Evolutionary conservation across 2,113 vertebrate genomes (phyloP).

Genomic region (Bubo scandiacus): DNA sequence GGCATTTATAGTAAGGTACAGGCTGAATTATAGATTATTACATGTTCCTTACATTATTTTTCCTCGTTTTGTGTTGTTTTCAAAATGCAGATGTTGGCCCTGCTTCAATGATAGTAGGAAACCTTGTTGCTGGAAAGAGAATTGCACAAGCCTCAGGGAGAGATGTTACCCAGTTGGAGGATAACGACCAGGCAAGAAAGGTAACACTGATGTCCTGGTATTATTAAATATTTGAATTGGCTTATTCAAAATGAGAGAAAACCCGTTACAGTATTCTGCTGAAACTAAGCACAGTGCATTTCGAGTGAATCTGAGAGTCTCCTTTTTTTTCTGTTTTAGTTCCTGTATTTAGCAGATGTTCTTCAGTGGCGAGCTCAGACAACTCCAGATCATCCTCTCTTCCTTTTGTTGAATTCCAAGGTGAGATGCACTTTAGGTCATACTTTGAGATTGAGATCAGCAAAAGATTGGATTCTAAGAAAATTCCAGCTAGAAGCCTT

Average conservation of each 20-base stretch:
- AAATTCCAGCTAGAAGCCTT: neutral
- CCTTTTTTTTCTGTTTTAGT: conserved; percentile 67
- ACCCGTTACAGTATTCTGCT: neutral
- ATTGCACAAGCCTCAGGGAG: conserved; percentile 94
- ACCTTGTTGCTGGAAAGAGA: conserved; percentile 93
- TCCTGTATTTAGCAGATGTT: conserved; percentile 93
- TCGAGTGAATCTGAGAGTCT: neutral
- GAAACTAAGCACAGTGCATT: neutral
- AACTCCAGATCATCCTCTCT: conserved; percentile 91
- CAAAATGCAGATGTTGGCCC: conserved; percentile 87
- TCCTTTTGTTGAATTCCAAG: conserved; percentile 92
- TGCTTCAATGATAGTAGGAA: conserved; percentile 96
- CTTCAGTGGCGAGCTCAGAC: conserved; percentile 95
- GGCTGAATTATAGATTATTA: neutral
- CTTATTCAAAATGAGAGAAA: neutral
- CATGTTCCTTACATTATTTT: neutral
- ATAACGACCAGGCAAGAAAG: conserved; percentile 94
- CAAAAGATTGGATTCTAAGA: neutral
- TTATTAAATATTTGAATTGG: neutral
- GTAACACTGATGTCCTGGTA: conserved; percentile 35
- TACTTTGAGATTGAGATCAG: neutral
- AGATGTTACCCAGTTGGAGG: conserved; percentile 89
- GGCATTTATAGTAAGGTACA: neutral
- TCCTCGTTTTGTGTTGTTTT: neutral
- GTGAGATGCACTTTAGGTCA: conserved; percentile 61